Base-by-base conservation (phyloP, 2,888 invertebrate genomes). In the Phania funesta region DNA sequence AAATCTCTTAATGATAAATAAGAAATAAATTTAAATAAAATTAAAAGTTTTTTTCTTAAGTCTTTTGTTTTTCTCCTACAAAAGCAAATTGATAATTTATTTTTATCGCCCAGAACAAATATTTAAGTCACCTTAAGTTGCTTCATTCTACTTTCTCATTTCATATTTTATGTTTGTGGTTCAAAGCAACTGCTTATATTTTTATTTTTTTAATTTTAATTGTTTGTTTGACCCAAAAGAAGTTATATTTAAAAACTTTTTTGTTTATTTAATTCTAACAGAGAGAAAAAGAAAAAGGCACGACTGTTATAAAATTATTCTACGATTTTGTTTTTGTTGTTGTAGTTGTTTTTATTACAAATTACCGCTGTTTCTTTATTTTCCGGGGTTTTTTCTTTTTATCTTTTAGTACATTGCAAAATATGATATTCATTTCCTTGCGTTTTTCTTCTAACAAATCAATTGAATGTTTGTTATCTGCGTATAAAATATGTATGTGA, bases 21-120 rank as follows among this genome's bases (percentile, higher is more conserved):
- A 16, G 18, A 44, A 44, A 4, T 9, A 5, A 9, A 35, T 35
- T 9, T 38, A n/a, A 11, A 11, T 4, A 38, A 38, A 11, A 11
- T 1, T 41, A 41, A 82, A 84, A 86, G 87, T 86, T 86, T 79
- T 74, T 83, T 80, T 77, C 85, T 83, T 84, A 83, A 88, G 86
- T 87, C 86, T 86, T 86, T 87, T 76, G 85, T 84, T 85, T 83
- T 32, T 22, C 16, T 70, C n/a, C 18, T 38, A 20, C 20, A 20
- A 1, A 35, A 58, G 26, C 26, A 16, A 29, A 16, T 38, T 6
- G 0, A n/a, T 2, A 46, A 50, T 38, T 68, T 1, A 16, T 35
- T 56, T 18, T 32, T 18, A 1, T n/a, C 11, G 6, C 13, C 29
- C 22, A 7, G 11, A 48, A 20, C 44, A 24, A 78, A 8, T 24